Percentiles rank a stretch among this genome's conserved stretches.
Evolutionary conservation across 2,113 vertebrate genomes (phyloP).

Genomic region (Brachyhypopomus occidentalis): DNA sequence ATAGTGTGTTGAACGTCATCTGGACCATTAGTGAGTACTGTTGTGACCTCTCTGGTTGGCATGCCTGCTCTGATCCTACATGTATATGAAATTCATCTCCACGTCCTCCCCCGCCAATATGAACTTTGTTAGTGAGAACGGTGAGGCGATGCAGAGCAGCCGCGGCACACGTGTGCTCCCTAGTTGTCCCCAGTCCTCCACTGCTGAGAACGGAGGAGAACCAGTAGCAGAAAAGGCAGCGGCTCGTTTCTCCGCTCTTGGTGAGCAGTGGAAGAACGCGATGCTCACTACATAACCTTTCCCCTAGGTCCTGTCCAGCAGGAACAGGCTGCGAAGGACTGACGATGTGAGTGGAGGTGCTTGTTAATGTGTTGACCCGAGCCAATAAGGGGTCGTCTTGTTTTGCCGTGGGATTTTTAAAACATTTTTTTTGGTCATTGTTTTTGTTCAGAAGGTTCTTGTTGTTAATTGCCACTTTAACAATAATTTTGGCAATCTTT

Average conservation of each 20-base stretch:
- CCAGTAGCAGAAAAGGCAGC: constrained; percentile 33
- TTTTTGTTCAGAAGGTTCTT: constrained; percentile 33
- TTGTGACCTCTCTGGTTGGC: constrained; percentile 49
- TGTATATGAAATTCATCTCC: constrained; percentile 35
- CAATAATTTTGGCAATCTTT: constrained; percentile 45
- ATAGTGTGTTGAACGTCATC: constrained; percentile 42
- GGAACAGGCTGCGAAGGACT: constrained; percentile 35
- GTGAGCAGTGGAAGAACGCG: constrained; percentile 15
- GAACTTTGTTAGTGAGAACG: not conserved
- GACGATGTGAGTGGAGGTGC: constrained; percentile 38
- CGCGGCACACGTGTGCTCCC: not conserved
- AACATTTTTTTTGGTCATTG: constrained; percentile 31
- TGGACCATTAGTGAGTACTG: constrained; percentile 33
- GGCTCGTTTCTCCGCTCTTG: constrained; percentile 25
- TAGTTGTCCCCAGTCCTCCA: constrained; percentile 4
- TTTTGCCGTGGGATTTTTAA: constrained; percentile 35
- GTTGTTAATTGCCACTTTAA: constrained; percentile 56
- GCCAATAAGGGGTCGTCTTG: constrained; percentile 45
- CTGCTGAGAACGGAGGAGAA: constrained; percentile 26
- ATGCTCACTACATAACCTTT: constrained; percentile 59
- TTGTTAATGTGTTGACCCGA: constrained; percentile 50
- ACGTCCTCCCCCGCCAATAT: not conserved
- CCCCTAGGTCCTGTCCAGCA: constrained; percentile 34
- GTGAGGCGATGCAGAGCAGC: not conserved
- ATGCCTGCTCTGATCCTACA: constrained; percentile 41